Evolutionary conservation across 2,888 invertebrate species (phyloP), one percentile per base, ranked within the genome.

Genomic region (Trachelus iudaicus): DNA sequence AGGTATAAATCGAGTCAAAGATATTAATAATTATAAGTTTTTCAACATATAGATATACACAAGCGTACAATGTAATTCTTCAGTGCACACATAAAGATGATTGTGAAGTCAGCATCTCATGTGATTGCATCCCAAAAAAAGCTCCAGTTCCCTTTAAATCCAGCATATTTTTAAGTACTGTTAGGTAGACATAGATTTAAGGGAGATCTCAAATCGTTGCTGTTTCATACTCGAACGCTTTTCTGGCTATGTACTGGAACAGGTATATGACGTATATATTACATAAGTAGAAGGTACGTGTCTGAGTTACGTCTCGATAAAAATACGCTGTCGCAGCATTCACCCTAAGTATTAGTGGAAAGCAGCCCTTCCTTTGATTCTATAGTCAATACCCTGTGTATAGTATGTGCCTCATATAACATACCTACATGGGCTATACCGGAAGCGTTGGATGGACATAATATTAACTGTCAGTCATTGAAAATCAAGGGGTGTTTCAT

Each of bases 311-410:
- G 34, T 33, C 71, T 33, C 71, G 31, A 71, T 71, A 31, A 71
- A 71, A 71, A 31, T 71, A 71, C 71, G 71, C 71, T 31, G 71
- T 12, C 71, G 71, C 71, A 71, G 71, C 71, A 23, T 34, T 33
- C 23, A 9, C 23, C 23, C 23, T 56, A 23, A 23, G 56, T 56
- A 23, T 56, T 56, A 23, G 23, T 23, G 56, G 56, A 56, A 56
- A 56, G 15, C 23, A 56, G 23, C 56, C 56, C 23, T 56, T 56
- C 23, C 23, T 23, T 56, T 56, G 23, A 23, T 23, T 9, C 56
- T 56, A 56, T 56, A 56, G 56, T 23, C 23, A 23, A 56, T 56
- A 56, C 56, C 56, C 23, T 9, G 15, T 9, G 15, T 23, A 56
- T 23, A 40, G 15, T 6, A 56, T 9, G 2, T 23, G 56, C 23